Conservation (phyloP, 2,888 invertebrate genomes). For the Linyphia triangularis region DNA sequence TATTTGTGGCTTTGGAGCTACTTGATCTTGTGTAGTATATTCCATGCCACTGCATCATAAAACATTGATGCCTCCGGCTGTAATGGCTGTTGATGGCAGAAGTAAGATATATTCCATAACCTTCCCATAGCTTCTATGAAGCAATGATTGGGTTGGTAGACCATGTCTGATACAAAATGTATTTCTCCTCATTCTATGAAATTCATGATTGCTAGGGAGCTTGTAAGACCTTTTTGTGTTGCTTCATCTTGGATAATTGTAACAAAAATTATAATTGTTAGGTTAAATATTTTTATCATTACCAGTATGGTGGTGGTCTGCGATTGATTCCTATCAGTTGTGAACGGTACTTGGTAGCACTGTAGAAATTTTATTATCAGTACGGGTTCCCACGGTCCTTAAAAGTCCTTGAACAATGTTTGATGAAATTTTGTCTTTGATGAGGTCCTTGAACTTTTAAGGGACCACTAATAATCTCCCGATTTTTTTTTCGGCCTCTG, state of each 20-base stretch:
- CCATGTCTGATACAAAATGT: slow-evolving; percentile 54
- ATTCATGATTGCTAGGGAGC: not conserved
- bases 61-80: slow-evolving; percentile 60
- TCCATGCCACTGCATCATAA: slow-evolving; percentile 55
- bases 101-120: slow-evolving; percentile 68
- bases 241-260: not conserved
- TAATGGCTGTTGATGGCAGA: slow-evolving; percentile 50
- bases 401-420: no score
- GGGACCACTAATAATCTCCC: no score
- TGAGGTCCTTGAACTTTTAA: no score
- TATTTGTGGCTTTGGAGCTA: slow-evolving; percentile 60
- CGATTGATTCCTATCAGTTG: no score
- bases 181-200: not conserved
- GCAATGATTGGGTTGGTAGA: slow-evolving; percentile 64
- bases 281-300: not conserved
- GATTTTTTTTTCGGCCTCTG: no score
- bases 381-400: no score
- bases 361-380: no score
- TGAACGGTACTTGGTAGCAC: no score
- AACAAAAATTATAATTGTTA: not conserved
- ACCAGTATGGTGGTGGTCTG: no score
- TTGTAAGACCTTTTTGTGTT: not conserved
- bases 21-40: slow-evolving; percentile 55
- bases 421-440: no score
- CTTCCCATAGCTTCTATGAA: slow-evolving; percentile 54